A percentile compares a stretch with the other conserved stretches of the same genome.
Evolutionary conservation across 2,888 invertebrate species (phyloP).

Genomic region (Pollenia griseotomentosa): DNA sequence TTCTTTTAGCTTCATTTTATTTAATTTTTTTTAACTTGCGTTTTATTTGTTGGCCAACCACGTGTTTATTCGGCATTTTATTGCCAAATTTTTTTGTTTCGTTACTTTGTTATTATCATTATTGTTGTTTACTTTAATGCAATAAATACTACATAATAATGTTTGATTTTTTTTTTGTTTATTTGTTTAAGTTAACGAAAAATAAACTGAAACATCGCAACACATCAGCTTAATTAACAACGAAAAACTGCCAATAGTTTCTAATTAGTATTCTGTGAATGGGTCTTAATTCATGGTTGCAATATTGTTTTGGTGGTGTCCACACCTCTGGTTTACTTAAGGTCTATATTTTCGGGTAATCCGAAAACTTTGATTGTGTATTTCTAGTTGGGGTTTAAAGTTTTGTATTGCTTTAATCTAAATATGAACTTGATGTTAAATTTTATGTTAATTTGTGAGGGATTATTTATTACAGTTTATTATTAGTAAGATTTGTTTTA

Average conservation of each 20-base stretch:
- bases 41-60: constrained; percentile 51
- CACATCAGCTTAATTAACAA: constrained; percentile 25
- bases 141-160: constrained; percentile 54
- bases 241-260: constrained; percentile 40
- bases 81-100: constrained; percentile 6
- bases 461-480: constrained; percentile 18
- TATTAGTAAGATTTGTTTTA: neutral
- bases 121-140: constrained; percentile 28
- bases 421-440: constrained; percentile 35
- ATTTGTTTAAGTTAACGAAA: constrained; percentile 54
- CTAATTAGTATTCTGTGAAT: constrained; percentile 60
- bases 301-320: constrained; percentile 25
- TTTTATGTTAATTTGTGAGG: neutral
- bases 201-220: neutral
- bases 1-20: constrained; percentile 18
- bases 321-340: constrained; percentile 24
- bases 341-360: constrained; percentile 10
- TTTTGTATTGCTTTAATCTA: constrained; percentile 12
- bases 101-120: neutral
- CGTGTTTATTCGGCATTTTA: constrained; percentile 43
- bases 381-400: neutral
- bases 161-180: constrained; percentile 43
- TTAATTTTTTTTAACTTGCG: constrained; percentile 1
- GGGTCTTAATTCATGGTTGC: constrained; percentile 54
- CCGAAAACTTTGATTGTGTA: neutral